Conservation (phyloP, 2,797 vertebrate species). For the Allobates femoralis region DNA sequence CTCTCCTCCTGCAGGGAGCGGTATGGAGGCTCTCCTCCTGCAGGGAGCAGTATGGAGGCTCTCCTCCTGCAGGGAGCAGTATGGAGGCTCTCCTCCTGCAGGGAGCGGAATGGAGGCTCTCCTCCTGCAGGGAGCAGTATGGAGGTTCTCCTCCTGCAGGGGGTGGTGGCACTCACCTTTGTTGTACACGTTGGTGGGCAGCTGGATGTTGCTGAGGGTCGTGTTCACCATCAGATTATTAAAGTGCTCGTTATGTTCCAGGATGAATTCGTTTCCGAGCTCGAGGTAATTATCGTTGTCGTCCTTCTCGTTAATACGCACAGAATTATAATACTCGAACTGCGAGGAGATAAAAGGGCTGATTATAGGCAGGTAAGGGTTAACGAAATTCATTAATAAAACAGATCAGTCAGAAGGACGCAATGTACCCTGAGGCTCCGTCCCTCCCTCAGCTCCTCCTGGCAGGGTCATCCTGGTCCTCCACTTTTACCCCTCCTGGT, state of each 20-base stretch:
- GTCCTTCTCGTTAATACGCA: slow-evolving; percentile 86
- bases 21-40: too few relatives aligned
- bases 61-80: too few relatives aligned
- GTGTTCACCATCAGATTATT: slow-evolving; percentile 89
- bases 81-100: too few relatives aligned
- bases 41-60: too few relatives aligned
- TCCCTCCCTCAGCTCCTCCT: not conserved
- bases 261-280: slow-evolving; percentile 87
- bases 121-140: too few relatives aligned
- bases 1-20: too few relatives aligned
- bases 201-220: slow-evolving; percentile 88
- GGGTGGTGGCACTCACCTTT: slow-evolving; percentile 79
- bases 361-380: not conserved
- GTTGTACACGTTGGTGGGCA: slow-evolving; percentile 96
- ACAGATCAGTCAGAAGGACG: too few relatives aligned
- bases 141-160: not conserved
- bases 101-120: too few relatives aligned
- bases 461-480: too few relatives aligned
- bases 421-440: not conserved
- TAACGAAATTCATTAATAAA: too few relatives aligned
- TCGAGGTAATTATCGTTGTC: slow-evolving; percentile 82
- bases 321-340: slow-evolving; percentile 94
- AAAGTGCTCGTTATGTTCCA: slow-evolving; percentile 92
- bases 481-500: too few relatives aligned
- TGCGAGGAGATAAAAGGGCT: slow-evolving; percentile 64